phyloP scores from a whole-genome alignment of 2,797 vertebrate genomes.

The Coregonus suidteri region DNA sequence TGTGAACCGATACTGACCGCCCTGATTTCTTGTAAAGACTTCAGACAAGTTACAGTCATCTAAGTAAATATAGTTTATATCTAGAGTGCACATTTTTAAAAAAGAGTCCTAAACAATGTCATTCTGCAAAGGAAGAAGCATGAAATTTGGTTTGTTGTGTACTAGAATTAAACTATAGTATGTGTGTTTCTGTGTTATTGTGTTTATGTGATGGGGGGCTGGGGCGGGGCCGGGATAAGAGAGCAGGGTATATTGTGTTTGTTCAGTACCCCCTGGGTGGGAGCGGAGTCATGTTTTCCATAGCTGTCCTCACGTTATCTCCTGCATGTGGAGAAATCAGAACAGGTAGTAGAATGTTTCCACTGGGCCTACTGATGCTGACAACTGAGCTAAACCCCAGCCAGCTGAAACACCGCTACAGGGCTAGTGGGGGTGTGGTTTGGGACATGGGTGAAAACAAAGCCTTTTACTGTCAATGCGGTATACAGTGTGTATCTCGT shows the following conservation, averaged over 20 bases:
- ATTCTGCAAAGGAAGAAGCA: too few relatives aligned
- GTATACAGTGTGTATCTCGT: not conserved
- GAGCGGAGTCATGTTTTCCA: not conserved
- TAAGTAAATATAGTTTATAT: too few relatives aligned
- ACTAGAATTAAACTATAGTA: too few relatives aligned
- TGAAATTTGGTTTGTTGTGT: too few relatives aligned
- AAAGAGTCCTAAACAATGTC: too few relatives aligned
- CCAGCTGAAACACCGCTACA: not conserved
- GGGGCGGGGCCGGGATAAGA: too few relatives aligned
- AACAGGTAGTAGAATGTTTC: not conserved
- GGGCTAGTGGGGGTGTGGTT: conserved; percentile 1
- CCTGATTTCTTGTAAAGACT: too few relatives aligned
- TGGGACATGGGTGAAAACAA: conserved; percentile 11
- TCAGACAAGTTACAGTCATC: too few relatives aligned
- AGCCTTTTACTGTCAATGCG: not conserved
- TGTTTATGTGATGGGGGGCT: too few relatives aligned
- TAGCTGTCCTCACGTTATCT: not conserved
- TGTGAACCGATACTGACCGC: not conserved
- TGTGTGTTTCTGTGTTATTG: not conserved
- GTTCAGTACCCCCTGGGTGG: not conserved
- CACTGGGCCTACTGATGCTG: not conserved
- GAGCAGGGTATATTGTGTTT: too few relatives aligned
- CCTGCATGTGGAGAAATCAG: not conserved
- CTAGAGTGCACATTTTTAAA: too few relatives aligned
- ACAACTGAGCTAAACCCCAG: not conserved